These are phyloP conservation scores for Sebastes baramenuke DNA, from an alignment of 2,797 vertebrate species.

Conservation along the genomic window DNA sequence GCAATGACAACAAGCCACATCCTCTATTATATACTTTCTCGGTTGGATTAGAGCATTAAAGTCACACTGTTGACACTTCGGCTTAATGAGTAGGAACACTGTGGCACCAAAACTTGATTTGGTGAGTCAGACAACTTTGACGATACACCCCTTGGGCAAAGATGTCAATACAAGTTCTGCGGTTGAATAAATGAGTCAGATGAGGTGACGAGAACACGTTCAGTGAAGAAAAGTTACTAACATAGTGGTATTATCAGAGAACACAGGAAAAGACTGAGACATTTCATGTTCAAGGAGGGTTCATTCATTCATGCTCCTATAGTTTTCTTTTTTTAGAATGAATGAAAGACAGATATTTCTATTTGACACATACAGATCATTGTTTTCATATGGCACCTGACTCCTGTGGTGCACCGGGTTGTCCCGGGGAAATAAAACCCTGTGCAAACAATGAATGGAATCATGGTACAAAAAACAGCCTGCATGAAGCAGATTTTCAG, in stretches of 20 bases:
- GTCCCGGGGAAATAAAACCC: neutral
- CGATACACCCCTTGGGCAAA: constrained; percentile 44
- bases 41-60: neutral
- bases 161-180: neutral
- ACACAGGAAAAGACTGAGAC: neutral
- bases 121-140: constrained; percentile 6
- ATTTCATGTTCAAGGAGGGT: neutral
- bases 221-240: neutral
- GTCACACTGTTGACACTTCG: constrained; percentile 11
- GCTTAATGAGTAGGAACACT: constrained; percentile 19
- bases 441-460: constrained; percentile 9
- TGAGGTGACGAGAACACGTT: neutral
- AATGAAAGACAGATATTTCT: neutral
- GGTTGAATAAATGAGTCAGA: neutral
- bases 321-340: neutral
- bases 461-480: neutral
- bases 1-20: neutral
- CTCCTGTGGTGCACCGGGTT: neutral
- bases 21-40: neutral
- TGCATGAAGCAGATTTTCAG: neutral
- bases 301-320: neutral
- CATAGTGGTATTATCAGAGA: neutral
- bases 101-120: neutral
- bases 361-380: neutral
- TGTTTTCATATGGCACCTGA: neutral